phyloP scores from a whole-genome alignment of 2,888 invertebrate species.

The Platycheirus rosarum region DNA sequence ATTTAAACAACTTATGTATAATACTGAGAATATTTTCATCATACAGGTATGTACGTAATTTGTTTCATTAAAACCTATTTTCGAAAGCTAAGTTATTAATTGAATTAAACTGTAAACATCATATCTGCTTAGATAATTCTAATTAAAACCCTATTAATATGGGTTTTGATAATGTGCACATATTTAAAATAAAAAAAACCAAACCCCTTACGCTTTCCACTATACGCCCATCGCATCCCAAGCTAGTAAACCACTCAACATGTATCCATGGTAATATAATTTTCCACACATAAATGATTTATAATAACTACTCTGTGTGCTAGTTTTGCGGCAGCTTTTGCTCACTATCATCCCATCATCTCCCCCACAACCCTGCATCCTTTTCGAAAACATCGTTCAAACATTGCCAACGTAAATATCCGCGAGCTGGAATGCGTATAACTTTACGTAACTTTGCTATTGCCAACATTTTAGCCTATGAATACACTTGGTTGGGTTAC shows the following conservation, averaged over 20 bases:
- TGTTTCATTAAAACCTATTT: too few relatives aligned
- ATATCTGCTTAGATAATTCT: too few relatives aligned
- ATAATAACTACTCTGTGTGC: constrained; percentile 25
- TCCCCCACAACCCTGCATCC: not conserved
- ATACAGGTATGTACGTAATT: too few relatives aligned
- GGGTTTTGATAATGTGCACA: too few relatives aligned
- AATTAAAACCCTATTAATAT: too few relatives aligned
- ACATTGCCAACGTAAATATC: constrained; percentile 65
- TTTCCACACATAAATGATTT: constrained; percentile 63
- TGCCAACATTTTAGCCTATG: constrained; percentile 48
- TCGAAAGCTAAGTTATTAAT: too few relatives aligned
- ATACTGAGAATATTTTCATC: too few relatives aligned
- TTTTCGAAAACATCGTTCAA: constrained; percentile 52
- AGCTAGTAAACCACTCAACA: constrained; percentile 16
- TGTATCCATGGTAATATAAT: constrained; percentile 44
- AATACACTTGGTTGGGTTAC: constrained; percentile 49
- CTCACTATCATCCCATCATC: not conserved
- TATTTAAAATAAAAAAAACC: too few relatives aligned
- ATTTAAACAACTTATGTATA: too few relatives aligned
- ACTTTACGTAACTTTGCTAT: not conserved
- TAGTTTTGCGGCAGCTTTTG: constrained; percentile 11
- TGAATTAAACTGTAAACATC: too few relatives aligned
- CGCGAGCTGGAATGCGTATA: constrained; percentile 51
- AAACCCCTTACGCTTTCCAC: too few relatives aligned
- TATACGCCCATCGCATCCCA: not conserved